Percentiles rank a stretch among this genome's conserved stretches.
These are phyloP conservation scores for Gadopsis marmoratus DNA, from an alignment of 2,797 vertebrate genomes.

Conservation along the genomic window DNA sequence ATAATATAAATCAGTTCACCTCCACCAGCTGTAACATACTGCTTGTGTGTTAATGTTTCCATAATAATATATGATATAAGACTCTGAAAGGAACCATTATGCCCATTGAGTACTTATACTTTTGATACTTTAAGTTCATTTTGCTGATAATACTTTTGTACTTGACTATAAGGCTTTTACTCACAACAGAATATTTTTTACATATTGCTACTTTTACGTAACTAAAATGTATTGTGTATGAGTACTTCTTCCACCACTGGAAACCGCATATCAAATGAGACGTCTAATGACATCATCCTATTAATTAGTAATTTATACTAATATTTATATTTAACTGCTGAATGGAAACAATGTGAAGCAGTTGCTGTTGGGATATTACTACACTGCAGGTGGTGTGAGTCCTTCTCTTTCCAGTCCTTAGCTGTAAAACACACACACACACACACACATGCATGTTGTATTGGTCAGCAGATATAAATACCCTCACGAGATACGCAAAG, in stretches of 20 bases:
- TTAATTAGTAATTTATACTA: neutral
- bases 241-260: neutral
- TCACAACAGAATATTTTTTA: neutral
- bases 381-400: slow-evolving; percentile 17
- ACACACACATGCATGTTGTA: slow-evolving; percentile 31
- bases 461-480: slow-evolving; percentile 81
- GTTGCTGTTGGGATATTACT: slow-evolving; percentile 25
- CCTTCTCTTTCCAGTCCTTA: slow-evolving; percentile 12
- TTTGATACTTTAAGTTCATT: neutral
- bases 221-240: neutral
- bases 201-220: neutral
- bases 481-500: slow-evolving; percentile 57
- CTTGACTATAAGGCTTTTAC: neutral
- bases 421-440: slow-evolving; percentile 34
- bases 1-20: neutral
- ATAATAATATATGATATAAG: neutral
- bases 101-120: neutral
- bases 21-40: neutral
- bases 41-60: neutral
- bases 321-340: slow-evolving; percentile 21
- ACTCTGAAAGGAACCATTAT: neutral
- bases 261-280: neutral
- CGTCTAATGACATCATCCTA: neutral
- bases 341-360: slow-evolving; percentile 63
- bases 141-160: neutral